Conservation (phyloP, 2,888 invertebrate genomes). For the Ernsta delagoae region DNA sequence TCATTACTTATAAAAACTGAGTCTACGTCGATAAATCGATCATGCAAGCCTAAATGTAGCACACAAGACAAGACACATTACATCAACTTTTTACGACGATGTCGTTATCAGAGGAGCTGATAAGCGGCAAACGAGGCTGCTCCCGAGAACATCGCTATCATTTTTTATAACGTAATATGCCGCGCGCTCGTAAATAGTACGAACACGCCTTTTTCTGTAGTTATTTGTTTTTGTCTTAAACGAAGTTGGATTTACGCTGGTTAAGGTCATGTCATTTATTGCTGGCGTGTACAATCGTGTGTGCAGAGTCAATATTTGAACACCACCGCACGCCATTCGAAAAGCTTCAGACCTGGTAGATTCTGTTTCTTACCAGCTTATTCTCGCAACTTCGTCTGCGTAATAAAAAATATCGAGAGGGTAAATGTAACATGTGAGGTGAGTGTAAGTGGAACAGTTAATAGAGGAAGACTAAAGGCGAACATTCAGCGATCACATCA, state of each 20-base stretch:
- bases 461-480: no score
- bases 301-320: no score
- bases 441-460: no score
- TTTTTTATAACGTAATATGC: constrained; percentile 64
- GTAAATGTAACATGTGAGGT: no score
- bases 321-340: no score
- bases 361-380: no score
- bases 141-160: constrained; percentile 21
- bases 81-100: constrained; percentile 17
- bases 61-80: constrained; percentile 9
- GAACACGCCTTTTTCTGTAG: constrained; percentile 41
- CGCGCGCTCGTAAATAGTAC: constrained; percentile 64
- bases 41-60: neutral
- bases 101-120: constrained; percentile 25
- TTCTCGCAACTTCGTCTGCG: no score
- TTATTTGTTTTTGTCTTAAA: constrained; percentile 35
- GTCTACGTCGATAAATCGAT: neutral
- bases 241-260: constrained; percentile 9
- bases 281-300: no score
- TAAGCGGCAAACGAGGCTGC: constrained; percentile 32
- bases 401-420: no score
- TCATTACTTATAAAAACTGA: neutral
- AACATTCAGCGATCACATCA: no score
- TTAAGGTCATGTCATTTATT: no score
- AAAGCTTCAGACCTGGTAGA: no score